Conservation (phyloP, 2,888 invertebrate species). For the Agonopterix arenella region DNA sequence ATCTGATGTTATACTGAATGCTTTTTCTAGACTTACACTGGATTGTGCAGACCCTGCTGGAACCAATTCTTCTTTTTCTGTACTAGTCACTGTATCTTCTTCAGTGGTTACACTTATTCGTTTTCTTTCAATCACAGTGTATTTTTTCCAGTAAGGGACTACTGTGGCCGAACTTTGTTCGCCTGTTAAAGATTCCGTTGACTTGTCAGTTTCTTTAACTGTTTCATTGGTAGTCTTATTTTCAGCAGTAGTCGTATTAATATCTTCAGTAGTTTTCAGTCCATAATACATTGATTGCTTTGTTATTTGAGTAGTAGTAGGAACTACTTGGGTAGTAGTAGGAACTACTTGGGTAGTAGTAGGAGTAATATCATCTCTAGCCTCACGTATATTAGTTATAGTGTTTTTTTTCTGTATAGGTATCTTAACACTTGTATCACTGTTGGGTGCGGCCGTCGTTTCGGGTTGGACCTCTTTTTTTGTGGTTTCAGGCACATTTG, state of each 20-base stretch:
- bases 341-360: too few species aligned
- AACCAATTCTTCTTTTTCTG: constrained; percentile 19
- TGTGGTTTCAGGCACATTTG: not conserved
- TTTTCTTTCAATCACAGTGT: constrained; percentile 37
- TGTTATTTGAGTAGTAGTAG: too few species aligned
- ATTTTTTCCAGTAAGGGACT: constrained; percentile 32
- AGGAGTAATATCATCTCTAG: too few species aligned
- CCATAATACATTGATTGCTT: too few species aligned
- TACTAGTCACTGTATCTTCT: constrained; percentile 15
- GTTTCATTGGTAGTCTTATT: not conserved
- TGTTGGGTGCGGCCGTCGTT: not conserved
- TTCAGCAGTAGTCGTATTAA: constrained; percentile 3
- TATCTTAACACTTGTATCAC: not conserved
- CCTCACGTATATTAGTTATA: not conserved
- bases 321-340: too few species aligned
- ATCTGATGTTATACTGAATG: constrained; percentile 22
- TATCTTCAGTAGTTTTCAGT: too few species aligned
- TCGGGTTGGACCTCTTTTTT: not conserved
- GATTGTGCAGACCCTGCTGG: constrained; percentile 30
- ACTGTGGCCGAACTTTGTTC: constrained; percentile 3
- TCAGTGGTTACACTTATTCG: constrained; percentile 15
- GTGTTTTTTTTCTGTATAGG: not conserved
- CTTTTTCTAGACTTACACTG: constrained; percentile 26
- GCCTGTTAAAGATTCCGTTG: constrained; percentile 3
- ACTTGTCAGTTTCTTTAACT: not conserved